phyloP scores from a whole-genome alignment of 2,113 vertebrate genomes.

The Trematomus loennbergii region DNA sequence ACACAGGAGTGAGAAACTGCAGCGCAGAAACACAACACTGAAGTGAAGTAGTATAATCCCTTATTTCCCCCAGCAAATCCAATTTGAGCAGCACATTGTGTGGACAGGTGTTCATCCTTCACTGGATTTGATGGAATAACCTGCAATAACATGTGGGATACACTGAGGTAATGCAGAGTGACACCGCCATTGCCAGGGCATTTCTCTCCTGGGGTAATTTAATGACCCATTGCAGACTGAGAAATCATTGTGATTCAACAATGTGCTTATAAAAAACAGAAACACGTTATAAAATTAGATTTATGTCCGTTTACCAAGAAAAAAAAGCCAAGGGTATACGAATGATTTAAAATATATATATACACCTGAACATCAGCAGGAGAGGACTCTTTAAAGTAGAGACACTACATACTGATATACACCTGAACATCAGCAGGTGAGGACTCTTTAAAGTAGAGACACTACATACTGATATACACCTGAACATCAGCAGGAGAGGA shows the following conservation, averaged over 20 bases:
- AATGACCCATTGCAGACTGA: conserved; percentile 35
- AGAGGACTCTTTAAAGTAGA: too few species aligned
- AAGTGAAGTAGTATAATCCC: conserved; percentile 68
- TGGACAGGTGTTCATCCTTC: conserved; percentile 65
- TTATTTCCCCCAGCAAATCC: conserved; percentile 69
- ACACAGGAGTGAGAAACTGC: conserved; percentile 59
- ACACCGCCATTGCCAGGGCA: conserved; percentile 65
- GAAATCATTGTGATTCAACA: conserved; percentile 42
- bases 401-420: too few species aligned
- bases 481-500: too few species aligned
- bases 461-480: too few species aligned
- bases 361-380: too few species aligned
- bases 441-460: too few species aligned
- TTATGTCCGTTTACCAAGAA: too few species aligned
- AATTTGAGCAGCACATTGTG: conserved; percentile 74
- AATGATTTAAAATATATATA: too few species aligned
- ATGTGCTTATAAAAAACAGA: too few species aligned
- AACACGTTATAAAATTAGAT: too few species aligned
- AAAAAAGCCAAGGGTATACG: too few species aligned
- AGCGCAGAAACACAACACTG: conserved; percentile 53
- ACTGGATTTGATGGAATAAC: conserved; percentile 69
- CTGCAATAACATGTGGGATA: conserved; percentile 47
- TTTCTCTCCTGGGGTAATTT: conserved; percentile 58
- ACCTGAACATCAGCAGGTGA: too few species aligned
- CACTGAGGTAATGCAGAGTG: conserved; percentile 70